phyloP scores from a whole-genome alignment of 2,888 invertebrate genomes.

The Anagyrus pseudococci region DNA sequence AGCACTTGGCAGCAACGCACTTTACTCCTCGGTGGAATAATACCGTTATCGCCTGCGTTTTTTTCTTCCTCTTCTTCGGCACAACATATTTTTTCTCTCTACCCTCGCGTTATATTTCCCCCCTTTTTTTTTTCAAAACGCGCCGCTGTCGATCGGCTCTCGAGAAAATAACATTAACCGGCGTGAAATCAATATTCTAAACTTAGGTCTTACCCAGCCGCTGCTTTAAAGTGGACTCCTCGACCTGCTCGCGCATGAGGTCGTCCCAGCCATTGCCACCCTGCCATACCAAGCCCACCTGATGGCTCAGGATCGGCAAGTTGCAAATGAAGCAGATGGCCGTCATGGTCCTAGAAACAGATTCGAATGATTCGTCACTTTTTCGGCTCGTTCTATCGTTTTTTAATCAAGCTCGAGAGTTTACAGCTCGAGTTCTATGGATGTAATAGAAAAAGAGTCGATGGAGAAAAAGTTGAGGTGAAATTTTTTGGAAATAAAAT shows the following conservation, averaged over 20 bases:
- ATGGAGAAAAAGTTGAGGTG: slow-evolving; percentile 35
- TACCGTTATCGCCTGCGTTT: too few species aligned
- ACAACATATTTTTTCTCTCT: too few species aligned
- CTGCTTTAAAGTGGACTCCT: slow-evolving; percentile 85
- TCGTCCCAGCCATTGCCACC: slow-evolving; percentile 96
- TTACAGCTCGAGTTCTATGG: background rate
- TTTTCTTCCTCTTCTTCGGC: too few species aligned
- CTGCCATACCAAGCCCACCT: slow-evolving; percentile 92
- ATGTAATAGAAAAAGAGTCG: background rate
- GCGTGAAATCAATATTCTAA: background rate
- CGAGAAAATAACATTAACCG: too few species aligned
- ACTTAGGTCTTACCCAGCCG: slow-evolving; percentile 69
- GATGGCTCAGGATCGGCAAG: slow-evolving; percentile 91
- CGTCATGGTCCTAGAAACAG: slow-evolving; percentile 69
- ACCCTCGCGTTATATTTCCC: too few species aligned
- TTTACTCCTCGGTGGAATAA: too few species aligned
- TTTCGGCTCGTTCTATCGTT: background rate
- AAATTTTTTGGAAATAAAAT: too few species aligned
- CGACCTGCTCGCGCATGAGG: slow-evolving; percentile 83
- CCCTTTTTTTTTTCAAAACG: background rate
- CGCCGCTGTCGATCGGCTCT: too few species aligned
- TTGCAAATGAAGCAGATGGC: slow-evolving; percentile 97
- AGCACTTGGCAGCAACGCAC: too few species aligned
- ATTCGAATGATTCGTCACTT: too few species aligned
- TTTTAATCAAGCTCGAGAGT: too few species aligned